Base-by-base conservation (phyloP, 2,797 vertebrate genomes). In the Okamejei kenojei region DNA sequence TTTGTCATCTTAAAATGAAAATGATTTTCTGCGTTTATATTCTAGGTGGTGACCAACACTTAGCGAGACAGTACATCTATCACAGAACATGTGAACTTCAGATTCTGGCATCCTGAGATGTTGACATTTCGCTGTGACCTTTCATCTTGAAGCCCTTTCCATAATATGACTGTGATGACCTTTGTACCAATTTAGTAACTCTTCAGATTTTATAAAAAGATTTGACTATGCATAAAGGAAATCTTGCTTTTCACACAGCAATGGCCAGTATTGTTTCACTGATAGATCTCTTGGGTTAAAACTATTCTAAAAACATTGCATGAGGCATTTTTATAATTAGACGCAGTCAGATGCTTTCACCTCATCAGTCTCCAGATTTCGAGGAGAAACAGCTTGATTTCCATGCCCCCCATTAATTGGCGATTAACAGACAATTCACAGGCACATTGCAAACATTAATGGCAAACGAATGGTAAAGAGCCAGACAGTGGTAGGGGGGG, bases 361-460 rank as follows among this genome's bases (percentile, higher is more conserved):
- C 13, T 7, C 84, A 65, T 88, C 61, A 65, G 15, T 68, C n/a
- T 86, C 84, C 17, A n/a, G n/a, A 88, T 65, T 29, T 19, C 9
- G 61, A 88, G 84, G 13, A 65, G 29, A 86, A 65, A 86, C 58
- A 86, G 84, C 61, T 65, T 68, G 84, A 13, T 35, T 88, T 88
- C 35, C 32, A 68, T 13, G 1, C n/a, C 11, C 54, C 68, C 63
- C 32, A 88, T 88, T 88, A 88, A 68, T 21, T 10, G 63, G 1
- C 65, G 61, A n/a, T 88, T 88, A 35, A 88, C 17, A 88, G 35
- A 19, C 84, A 35, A 8, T 68, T 68, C 61, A 88, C 8, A 88
- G n/a, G 63, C 84, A 63, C 32, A 86, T 61, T 45, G 54, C 35
- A 63, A 65, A 15, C 82, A 19, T 86, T 86, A 19, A 63, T 65